These are phyloP conservation scores for Coecobrya sp. DNA, from an alignment of 2,888 invertebrate genomes.

Conservation along the genomic window DNA sequence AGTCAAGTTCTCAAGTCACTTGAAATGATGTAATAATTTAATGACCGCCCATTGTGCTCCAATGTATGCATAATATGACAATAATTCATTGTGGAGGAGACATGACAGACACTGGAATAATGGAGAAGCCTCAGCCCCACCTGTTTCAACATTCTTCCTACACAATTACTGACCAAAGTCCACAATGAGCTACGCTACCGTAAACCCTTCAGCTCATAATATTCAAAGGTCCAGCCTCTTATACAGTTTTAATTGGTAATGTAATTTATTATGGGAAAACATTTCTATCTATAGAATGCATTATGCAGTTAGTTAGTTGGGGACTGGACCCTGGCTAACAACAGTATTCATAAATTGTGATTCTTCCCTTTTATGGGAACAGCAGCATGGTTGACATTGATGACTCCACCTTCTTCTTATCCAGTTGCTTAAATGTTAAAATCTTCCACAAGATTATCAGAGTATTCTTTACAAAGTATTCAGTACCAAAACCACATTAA, in stretches of 20 bases:
- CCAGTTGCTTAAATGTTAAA: neutral
- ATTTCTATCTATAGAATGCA: neutral
- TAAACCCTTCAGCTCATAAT: neutral
- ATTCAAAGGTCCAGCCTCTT: constrained; percentile 16
- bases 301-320: neutral
- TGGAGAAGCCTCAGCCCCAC: constrained; percentile 31
- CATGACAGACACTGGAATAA: constrained; percentile 31
- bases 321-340: neutral
- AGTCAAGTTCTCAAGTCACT: constrained; percentile 32
- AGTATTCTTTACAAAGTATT: too few relatives aligned
- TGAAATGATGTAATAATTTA: constrained; percentile 64
- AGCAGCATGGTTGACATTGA: constrained; percentile 33
- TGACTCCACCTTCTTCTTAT: constrained; percentile 12
- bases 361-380: neutral
- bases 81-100: constrained; percentile 50
- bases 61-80: constrained; percentile 50
- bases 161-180: constrained; percentile 29
- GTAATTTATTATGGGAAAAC: constrained; percentile 46
- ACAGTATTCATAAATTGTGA: constrained; percentile 14
- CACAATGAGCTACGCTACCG: constrained; percentile 9
- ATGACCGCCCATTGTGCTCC: constrained; percentile 67
- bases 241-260: constrained; percentile 58
- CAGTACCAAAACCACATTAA: neutral
- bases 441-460: neutral
- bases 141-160: constrained; percentile 12